Evolutionary conservation across 2,888 invertebrate genomes (phyloP), one percentile per base, ranked within the genome.

Genomic region (Meiosimyza decipiens): DNA sequence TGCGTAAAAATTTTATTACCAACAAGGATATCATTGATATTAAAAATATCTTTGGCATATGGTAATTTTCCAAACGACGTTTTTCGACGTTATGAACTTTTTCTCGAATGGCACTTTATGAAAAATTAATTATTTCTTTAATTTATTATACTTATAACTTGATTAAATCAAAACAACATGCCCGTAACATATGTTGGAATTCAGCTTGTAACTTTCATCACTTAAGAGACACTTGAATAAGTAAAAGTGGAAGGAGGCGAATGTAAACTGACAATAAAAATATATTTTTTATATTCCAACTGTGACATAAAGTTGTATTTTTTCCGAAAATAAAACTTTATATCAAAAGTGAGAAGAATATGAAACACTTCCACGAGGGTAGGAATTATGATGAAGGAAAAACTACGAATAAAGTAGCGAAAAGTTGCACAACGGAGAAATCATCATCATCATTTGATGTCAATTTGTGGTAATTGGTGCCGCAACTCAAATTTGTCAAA

Each of bases 381-480:
- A 33, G 18, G 40, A 66, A 54, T 65, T 65, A 52, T 66, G 1
- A 9, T 54, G n/a, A 16, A 47, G 18, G 12, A 63, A 63, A 64
- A 16, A 40, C 40, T 40, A 40, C 40, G 40, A 40, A 40, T 40
- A 40, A 28, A 65, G 52, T 54, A 67, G 55, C 33, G 47, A 22
- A 67, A 57, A 57, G 47, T 57, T 63, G 18, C 55, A 49, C 40
- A 52, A 54, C 52, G 70, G 54, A 70, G 54, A 54, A 63, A 54
- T 70, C 70, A 70, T 70, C 47, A 70, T 63, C 62, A 70, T 63
- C 62, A 70, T 70, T 70, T 70, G 40, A 63, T 70, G 70, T 70
- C 70, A 70, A 70, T 70, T 70, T 70, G 70, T 63, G 70, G 70
- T 70, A 70, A 70, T 70, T 70, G 70, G 70, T 54, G 63, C 22